Base-by-base conservation (phyloP, 2,888 invertebrate genomes). In the Athripsodes cinereus region DNA sequence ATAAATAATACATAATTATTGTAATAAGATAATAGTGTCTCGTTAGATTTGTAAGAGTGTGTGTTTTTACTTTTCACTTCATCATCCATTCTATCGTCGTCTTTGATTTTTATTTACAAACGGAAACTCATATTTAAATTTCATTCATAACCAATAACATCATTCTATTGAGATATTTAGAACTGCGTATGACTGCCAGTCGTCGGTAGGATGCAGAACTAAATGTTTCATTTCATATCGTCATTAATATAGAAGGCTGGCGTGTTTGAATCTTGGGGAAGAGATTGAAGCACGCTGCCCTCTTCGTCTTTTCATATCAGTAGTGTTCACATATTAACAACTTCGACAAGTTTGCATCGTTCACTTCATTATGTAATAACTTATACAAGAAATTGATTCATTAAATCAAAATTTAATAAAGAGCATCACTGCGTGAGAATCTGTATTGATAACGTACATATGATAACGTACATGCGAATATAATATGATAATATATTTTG, bases 181-280 rank as follows among this genome's bases (percentile, higher is more conserved):
- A n/a, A n/a, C n/a, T n/a, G n/a, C n/a, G n/a, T n/a, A n/a, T n/a
- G n/a, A n/a, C n/a, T n/a, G n/a, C 52, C 53, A 51, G 56, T 55
- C 53, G 60, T 59, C 53, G 59, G 61, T 57, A 55, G 44, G 61
- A 58, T 44, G 61, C 58, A 59, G 61, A 61, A 59, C 57, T 60
- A 63, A 57, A 52, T 51, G 52, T 60, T 55, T 44, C 58, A 65
- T 62, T 20, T 52, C 52, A 55, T 53, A 49, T 52, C 54, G 11
- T 16, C 50, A n/a, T 48, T 26, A 26, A 46, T 44, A 34, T 54
- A 59, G 54, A 69, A 74, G 68, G 72, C 69, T 71, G 68, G 69
- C 71, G 68, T 73, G 74, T 72, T 70, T 69, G 72, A 76, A 75
- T 75, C 74, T 64, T 73, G 71, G 78, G 79, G 79, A 78, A 78